Base-by-base conservation (phyloP, 2,888 invertebrate genomes). In the Nowickia ferox region DNA sequence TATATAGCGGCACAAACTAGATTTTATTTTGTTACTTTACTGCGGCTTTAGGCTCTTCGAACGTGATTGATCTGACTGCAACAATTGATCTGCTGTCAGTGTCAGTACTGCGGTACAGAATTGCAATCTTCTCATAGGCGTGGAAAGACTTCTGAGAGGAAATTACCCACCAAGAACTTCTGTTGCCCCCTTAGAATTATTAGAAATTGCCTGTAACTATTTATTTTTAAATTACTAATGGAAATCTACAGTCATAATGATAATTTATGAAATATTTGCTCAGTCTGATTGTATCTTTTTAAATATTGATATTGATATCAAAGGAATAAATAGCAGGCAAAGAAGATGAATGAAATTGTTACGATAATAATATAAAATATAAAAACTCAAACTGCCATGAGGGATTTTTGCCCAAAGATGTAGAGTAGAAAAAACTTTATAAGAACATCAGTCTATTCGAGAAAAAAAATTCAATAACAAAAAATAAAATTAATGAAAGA, bases 331-430 rank as follows among this genome's bases (percentile, higher is more conserved):
- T 22, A 57, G 46, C 15, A 59, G 6, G 30, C 13, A 15, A 38
- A 65, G 4, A 42, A 74, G 42, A 72, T 46, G 66, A 59, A 74
- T 51, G 17, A 59, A 66, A 68, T 30, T 61, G 57, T 22, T 71
- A 19, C 42, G 59, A 71, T 78, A 51, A 51, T 69, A 17, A 44
- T 61, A 69, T 9, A 66, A 61, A 61, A 59, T 30, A 30, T 6
- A 30, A 30, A 30, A 30, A 6, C 30, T 30, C 42, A 59, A 80
- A 78, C 42, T 46, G 78, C 78, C 74, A 61, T 1, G 46, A 69
- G 84, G 74, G 72, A 65, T 77, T 66, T 63, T 48, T 66, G 30
- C 38, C 59, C 57, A 48, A 66, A 55, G 55, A 76, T 66, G 46
- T 59, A 30, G 53, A 66, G 59, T 15, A 51, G 51, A 51, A 17